These are phyloP conservation scores for Danio kyathit DNA, from an alignment of 2,797 vertebrate species.

Conservation along the genomic window DNA sequence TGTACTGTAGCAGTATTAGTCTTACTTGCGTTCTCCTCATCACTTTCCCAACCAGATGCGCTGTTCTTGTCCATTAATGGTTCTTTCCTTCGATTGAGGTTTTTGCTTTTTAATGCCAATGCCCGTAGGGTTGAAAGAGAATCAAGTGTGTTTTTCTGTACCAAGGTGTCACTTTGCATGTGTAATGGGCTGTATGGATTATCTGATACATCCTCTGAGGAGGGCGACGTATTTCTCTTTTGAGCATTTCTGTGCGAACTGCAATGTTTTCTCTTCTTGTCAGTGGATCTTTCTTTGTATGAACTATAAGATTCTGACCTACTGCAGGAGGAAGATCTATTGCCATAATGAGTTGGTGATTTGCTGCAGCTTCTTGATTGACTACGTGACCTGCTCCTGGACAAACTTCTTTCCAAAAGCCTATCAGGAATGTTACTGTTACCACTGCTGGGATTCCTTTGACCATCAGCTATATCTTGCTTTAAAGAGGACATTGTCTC, in stretches of 20 bases:
- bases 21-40: slow-evolving; percentile 75
- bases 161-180: slow-evolving; percentile 52
- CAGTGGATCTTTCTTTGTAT: slow-evolving; percentile 68
- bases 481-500: slow-evolving; percentile 71
- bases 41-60: slow-evolving; percentile 78
- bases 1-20: slow-evolving; percentile 58
- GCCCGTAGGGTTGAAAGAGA: background rate
- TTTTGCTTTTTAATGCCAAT: slow-evolving; percentile 17
- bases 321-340: slow-evolving; percentile 81
- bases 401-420: slow-evolving; percentile 82
- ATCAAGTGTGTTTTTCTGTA: slow-evolving; percentile 52
- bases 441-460: slow-evolving; percentile 72
- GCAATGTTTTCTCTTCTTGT: slow-evolving; percentile 75
- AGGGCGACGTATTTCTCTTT: slow-evolving; percentile 71
- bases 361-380: slow-evolving; percentile 85
- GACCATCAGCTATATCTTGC: slow-evolving; percentile 74
- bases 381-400: slow-evolving; percentile 83
- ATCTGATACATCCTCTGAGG: slow-evolving; percentile 74
- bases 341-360: slow-evolving; percentile 76
- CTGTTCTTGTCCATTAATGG: slow-evolving; percentile 68
- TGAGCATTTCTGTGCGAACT: slow-evolving; percentile 78
- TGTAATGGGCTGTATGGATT: slow-evolving; percentile 68
- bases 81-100: slow-evolving; percentile 63
- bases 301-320: slow-evolving; percentile 85
- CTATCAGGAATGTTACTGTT: slow-evolving; percentile 75